Conservation (phyloP, 1,140 invertebrate genomes). For the Sipha flava region DNA sequence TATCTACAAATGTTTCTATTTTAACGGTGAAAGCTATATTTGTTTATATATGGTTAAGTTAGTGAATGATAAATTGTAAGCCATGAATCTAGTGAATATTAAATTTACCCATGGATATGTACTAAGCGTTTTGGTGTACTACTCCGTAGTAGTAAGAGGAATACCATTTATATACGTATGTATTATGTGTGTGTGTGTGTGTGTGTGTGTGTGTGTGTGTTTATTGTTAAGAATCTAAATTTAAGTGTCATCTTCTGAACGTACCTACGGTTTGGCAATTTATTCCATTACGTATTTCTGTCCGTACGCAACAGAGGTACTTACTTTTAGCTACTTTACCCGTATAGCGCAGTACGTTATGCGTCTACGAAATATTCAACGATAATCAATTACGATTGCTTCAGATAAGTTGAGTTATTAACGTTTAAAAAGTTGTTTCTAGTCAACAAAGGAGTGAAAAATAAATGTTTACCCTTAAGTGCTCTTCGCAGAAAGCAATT, state of each 20-base stretch:
- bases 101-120: too few species aligned
- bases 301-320: too few species aligned
- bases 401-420: not conserved
- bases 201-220: too few species aligned
- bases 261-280: not conserved
- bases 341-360: too few species aligned
- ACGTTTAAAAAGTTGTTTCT: not conserved
- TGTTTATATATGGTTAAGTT: not conserved
- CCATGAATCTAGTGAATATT: not conserved
- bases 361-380: not conserved
- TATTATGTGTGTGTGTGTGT: too few species aligned
- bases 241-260: not conserved
- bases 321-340: too few species aligned
- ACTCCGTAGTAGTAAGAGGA: too few species aligned
- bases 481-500: not conserved
- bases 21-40: not conserved
- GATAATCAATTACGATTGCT: not conserved
- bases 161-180: too few species aligned
- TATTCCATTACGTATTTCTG: not conserved
- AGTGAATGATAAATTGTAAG: not conserved
- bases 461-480: not conserved
- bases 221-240: not conserved
- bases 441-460: not conserved
- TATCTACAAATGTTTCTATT: not conserved
- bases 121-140: too few species aligned